phyloP scores from a whole-genome alignment of 2,113 vertebrate genomes.

The Zosterops borbonicus region DNA sequence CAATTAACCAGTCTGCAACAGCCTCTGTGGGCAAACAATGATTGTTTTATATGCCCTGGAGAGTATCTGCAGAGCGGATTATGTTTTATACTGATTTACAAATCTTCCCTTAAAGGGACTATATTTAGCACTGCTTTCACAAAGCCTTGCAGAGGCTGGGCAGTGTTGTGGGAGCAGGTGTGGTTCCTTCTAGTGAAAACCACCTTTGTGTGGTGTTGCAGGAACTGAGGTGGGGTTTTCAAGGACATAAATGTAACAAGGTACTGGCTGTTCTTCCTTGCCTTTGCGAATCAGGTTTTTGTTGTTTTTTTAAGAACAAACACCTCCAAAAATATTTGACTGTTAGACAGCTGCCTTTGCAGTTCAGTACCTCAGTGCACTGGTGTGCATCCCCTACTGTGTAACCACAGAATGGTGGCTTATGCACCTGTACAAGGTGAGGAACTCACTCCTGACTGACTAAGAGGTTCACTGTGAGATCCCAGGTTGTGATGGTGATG shows the following conservation, averaged over 20 bases:
- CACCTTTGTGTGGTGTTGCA: neutral
- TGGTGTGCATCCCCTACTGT: neutral
- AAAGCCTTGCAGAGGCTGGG: neutral
- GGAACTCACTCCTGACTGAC: neutral
- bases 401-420: accelerated
- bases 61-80: neutral
- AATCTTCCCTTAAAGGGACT: neutral
- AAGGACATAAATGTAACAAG: neutral
- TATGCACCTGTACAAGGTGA: neutral
- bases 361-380: neutral
- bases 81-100: neutral
- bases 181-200: neutral
- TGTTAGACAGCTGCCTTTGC: neutral
- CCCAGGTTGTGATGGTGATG: neutral
- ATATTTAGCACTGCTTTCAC: neutral
- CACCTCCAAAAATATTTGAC: accelerated
- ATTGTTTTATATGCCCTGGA: neutral
- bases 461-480: accelerated
- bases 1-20: neutral
- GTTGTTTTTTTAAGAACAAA: neutral
- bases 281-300: neutral
- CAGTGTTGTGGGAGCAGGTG: neutral
- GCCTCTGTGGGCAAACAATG: neutral
- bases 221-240: neutral
- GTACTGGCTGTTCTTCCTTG: neutral